Percentiles rank a stretch among this genome's conserved stretches.
Conservation (phyloP, 2,113 vertebrate species). For the Nannobrachium achirus region DNA sequence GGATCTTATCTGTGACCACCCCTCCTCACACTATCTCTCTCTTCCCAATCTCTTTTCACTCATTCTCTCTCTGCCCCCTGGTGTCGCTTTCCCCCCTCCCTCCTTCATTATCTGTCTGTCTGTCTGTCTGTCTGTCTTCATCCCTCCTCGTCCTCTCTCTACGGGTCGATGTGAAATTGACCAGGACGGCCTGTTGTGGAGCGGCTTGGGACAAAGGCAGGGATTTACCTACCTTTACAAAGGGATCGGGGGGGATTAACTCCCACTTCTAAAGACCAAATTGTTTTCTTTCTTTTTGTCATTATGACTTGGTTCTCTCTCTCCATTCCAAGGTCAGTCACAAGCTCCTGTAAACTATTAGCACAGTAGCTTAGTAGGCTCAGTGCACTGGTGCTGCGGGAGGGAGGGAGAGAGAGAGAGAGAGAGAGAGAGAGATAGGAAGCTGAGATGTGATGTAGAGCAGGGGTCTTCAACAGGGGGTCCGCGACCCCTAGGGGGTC, state of each 20-base stretch:
- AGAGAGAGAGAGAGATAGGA: background rate
- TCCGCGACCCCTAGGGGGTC: no score
- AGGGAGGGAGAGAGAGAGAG: background rate
- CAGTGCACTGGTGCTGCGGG: background rate
- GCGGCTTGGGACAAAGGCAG: slow-evolving; percentile 7
- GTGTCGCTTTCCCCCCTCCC: no score
- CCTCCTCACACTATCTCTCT: no score
- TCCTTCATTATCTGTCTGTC: background rate
- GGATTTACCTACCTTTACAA: slow-evolving; percentile 41
- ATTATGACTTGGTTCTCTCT: background rate
- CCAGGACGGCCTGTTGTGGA: slow-evolving; percentile 15
- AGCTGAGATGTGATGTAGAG: background rate
- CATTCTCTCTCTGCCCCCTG: no score
- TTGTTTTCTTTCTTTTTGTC: slow-evolving; percentile 12
- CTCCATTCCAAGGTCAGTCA: slow-evolving; percentile 17
- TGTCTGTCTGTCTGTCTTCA: background rate
- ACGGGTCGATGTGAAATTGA: slow-evolving; percentile 23
- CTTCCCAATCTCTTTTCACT: no score
- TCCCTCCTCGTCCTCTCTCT: background rate
- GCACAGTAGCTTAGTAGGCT: background rate
- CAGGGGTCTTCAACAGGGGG: no score
- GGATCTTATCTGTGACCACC: no score
- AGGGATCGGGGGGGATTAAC: slow-evolving; percentile 49
- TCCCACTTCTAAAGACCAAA: slow-evolving; percentile 32
- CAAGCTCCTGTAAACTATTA: background rate